Base-by-base conservation (phyloP, 2,113 vertebrate genomes). In the Xiphophorus maculatus region DNA sequence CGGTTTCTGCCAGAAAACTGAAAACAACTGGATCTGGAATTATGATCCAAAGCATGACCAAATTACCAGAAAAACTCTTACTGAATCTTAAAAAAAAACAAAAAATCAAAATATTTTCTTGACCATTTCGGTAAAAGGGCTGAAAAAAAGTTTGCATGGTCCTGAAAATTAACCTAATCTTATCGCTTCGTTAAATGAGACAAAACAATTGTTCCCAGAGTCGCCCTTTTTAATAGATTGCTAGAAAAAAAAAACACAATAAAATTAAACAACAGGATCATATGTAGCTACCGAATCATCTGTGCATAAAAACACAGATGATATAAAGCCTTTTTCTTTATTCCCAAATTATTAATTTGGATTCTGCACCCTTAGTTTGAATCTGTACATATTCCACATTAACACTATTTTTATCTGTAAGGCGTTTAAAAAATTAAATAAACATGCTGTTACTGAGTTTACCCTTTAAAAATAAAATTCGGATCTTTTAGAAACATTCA, bases 351-450 rank as follows among this genome's bases (percentile, higher is more conserved):
- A 12, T 79, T 5, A 54, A 64, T 15, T 64, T 58, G 10, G 79
- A n/a, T 29, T 61, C 11, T 74, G 54, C 70, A 51, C 66, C 69
- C 33, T 80, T 63, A 85, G 66, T 61, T 83, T 63, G 65, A 32
- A 84, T 87, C 64, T 65, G 4, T 42, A 81, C 48, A 71, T 77
- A 78, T 54, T 48, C 74, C 35, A 83, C 42, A 76, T 37, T 61
- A 63, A 28, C 17, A 8, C 17, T 0, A 51, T 2, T 8, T 22
- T 22, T 3, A 17, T 66, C 66, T 51, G 63, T 84, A 69, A 60
- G 5, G 74, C 10, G 85, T 65, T 3, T 76, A 87, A 66, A 11
- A 74, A 71, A 66, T 85, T 7, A 80, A 17, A 65, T 14, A 66
- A 48, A 69, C 7, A 66, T 62, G 35, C 22, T 66, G 40, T 32